phyloP scores from a whole-genome alignment of 37 sponge, comb jelly and placozoan genomes.

The Mnemiopsis leidyi region DNA sequence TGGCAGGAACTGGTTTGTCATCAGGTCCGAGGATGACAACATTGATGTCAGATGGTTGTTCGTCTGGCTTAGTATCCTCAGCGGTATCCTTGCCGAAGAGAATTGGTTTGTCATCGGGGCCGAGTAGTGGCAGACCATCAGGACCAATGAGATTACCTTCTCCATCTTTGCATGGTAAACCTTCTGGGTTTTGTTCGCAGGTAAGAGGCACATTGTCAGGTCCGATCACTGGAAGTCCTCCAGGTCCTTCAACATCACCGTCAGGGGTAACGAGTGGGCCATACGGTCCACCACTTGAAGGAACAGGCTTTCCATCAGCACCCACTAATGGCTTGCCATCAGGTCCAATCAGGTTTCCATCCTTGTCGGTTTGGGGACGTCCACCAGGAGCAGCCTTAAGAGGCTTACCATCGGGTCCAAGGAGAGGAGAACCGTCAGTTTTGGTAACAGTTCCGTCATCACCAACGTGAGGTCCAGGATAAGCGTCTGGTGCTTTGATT shows the following conservation, averaged over 20 bases:
- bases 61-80: conserved; percentile 60
- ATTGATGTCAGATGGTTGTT: conserved; percentile 64
- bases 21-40: conserved; percentile 48
- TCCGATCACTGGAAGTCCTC: conserved; percentile 52
- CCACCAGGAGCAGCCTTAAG: conserved; percentile 50
- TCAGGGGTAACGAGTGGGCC: conserved; percentile 60
- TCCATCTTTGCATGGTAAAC: conserved; percentile 52
- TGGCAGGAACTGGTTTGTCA: conserved; percentile 58
- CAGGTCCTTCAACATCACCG: conserved; percentile 60
- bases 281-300: conserved; percentile 60
- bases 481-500: conserved; percentile 62
- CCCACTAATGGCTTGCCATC: conserved; percentile 39
- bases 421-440: conserved; percentile 24
- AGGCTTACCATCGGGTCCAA: conserved; percentile 63
- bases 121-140: conserved; percentile 50
- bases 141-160: conserved; percentile 64
- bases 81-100: conserved; percentile 49
- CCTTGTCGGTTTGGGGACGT: conserved; percentile 34
- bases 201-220: background rate
- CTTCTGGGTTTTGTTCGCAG: conserved; percentile 53
- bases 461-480: conserved; percentile 49
- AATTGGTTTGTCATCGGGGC: conserved; percentile 37
- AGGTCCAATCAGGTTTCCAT: conserved; percentile 56
- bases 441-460: conserved; percentile 64
- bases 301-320: conserved; percentile 56